Base-by-base conservation (phyloP, 1,140 invertebrate species). In the Heliconius hermathena region DNA sequence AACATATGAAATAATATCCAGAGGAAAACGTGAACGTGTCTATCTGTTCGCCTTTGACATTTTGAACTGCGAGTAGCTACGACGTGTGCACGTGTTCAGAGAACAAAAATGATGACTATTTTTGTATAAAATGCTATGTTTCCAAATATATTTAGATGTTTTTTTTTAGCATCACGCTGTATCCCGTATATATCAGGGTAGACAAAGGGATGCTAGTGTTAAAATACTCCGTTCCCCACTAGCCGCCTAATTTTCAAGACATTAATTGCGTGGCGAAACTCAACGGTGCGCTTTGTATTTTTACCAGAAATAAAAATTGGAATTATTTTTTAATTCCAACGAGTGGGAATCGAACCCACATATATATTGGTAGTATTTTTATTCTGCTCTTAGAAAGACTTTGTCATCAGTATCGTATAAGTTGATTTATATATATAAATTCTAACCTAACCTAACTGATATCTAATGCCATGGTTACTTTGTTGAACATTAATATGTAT, bases 1-100 rank as follows among this genome's bases (percentile, higher is more conserved):
- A 66, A 57, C 54, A 57, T 29, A 66, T 66, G 9, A 29, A 66
- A 26, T 66, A 66, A 66, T 66, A 26, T 66, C 26, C 11, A 66
- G 26, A 8, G 26, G 29, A 9, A 60, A 22, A n/a, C 60, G 60
- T 29, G 60, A 29, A 66, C 60, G 60, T 66, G 60, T 66, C 9
- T 66, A 66, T 66, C 60, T 66, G 60, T 29, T 66, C 60, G 60
- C 60, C 60, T 66, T 66, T 66, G 60, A 66, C 60, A 66, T 66
- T 66, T 66, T 66, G 60, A 66, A 66, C 60, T 66, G 33, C 33
- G 33, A 36, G 33, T 36, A 66, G 22, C 22, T 66, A 29, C 60
- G 60, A 66, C 60, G 60, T 29, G 22, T 1, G 60, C 60, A 29
- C 60, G 60, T 66, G 60, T 66, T 26, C 22, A 29, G 60, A 11